A percentile compares a stretch with the other conserved stretches of the same genome.
Conservation (phyloP, 2,888 invertebrate species). For the Pandemis corylana region DNA sequence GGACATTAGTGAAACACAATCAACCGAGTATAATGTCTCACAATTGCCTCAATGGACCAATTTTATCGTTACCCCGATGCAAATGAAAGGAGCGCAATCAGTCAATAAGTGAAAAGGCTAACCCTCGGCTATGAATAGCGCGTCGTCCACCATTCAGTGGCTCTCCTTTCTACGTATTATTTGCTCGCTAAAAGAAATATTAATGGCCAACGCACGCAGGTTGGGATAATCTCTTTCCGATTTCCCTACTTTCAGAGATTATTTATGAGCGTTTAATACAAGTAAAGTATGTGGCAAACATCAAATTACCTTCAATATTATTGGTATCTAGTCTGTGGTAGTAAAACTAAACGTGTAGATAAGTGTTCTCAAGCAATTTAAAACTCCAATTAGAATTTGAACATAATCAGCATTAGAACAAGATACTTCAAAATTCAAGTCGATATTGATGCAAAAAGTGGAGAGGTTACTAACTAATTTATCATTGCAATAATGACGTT, state of each 20-base stretch:
- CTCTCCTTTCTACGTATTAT: constrained; percentile 15
- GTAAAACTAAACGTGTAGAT: background rate
- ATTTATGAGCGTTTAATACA: constrained; percentile 15
- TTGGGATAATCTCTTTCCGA: constrained; percentile 35
- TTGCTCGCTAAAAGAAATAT: constrained; percentile 30
- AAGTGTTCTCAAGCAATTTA: background rate
- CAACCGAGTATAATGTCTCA: constrained; percentile 25
- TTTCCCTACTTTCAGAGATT: constrained; percentile 16
- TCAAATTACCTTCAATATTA: background rate
- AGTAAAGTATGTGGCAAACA: constrained; percentile 2
- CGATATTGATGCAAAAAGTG: too few species aligned
- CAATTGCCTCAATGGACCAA: constrained; percentile 32
- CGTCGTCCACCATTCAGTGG: constrained; percentile 11
- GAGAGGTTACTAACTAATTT: too few species aligned
- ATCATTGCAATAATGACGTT: background rate
- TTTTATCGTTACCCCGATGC: constrained; percentile 20
- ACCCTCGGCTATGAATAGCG: constrained; percentile 16
- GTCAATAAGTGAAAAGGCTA: constrained; percentile 38
- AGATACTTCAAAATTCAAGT: too few species aligned
- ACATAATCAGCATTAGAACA: too few species aligned
- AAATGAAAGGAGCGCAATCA: constrained; percentile 26
- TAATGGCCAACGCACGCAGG: constrained; percentile 26
- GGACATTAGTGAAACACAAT: constrained; percentile 37
- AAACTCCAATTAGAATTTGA: background rate
- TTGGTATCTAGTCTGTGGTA: background rate